These are phyloP conservation scores for Imbricaverruca yamaguchii DNA, from an alignment of 2,888 invertebrate species.

Conservation along the genomic window DNA sequence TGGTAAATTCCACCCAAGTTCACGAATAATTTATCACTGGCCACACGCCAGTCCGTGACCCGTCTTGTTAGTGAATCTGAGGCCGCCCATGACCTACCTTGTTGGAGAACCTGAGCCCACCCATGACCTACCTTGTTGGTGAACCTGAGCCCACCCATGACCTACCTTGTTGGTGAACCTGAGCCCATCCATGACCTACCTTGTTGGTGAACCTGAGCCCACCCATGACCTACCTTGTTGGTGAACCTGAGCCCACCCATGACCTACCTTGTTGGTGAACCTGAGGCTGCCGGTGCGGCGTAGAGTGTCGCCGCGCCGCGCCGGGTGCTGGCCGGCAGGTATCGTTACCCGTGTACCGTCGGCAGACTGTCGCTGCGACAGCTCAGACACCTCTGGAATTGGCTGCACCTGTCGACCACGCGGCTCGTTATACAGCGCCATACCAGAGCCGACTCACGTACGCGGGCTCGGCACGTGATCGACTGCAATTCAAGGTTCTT, in stretches of 20 bases:
- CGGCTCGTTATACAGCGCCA: no score
- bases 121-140: background rate
- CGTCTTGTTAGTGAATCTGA: background rate
- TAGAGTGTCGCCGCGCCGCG: conserved; percentile 64
- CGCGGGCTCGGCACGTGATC: no score
- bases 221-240: background rate
- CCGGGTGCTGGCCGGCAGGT: conserved; percentile 53
- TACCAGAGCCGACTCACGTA: no score
- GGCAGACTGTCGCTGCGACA: conserved; percentile 56
- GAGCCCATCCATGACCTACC: background rate
- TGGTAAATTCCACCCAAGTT: no score
- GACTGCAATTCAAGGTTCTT: no score
- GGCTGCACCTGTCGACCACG: conserved; percentile 67
- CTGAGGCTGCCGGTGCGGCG: conserved; percentile 58
- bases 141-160: background rate
- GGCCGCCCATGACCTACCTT: background rate
- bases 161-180: background rate
- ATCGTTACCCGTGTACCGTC: conserved; percentile 54
- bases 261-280: conserved; percentile 8
- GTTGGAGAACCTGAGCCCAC: no score
- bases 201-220: background rate
- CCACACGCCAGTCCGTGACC: no score
- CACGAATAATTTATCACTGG: no score
- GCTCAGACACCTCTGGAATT: conserved; percentile 81
- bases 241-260: background rate